Percentiles rank a stretch among this genome's conserved stretches.
phyloP scores from a whole-genome alignment of 2,888 invertebrate genomes.

The Drosophila neotestacea region DNA sequence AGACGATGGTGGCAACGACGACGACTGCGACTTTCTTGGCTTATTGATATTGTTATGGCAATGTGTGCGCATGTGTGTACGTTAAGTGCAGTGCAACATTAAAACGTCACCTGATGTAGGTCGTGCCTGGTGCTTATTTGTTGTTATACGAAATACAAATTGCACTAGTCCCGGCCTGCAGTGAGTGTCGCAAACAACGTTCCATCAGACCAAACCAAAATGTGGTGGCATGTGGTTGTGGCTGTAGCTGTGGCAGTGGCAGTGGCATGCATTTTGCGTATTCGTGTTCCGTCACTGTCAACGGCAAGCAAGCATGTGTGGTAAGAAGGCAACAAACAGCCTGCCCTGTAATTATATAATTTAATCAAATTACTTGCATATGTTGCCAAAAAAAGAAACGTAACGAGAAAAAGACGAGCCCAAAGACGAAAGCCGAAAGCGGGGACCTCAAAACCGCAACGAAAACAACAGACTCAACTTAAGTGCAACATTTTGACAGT shows the following conservation, averaged over 20 bases:
- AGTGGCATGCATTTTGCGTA: slow-evolving; percentile 28
- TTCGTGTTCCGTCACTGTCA: slow-evolving; percentile 62
- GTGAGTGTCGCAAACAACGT: slow-evolving; percentile 76
- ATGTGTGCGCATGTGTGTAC: slow-evolving; percentile 20
- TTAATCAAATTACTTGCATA: slow-evolving; percentile 83
- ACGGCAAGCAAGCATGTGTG: slow-evolving; percentile 35
- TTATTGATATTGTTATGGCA: slow-evolving; percentile 61
- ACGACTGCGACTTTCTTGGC: slow-evolving; percentile 38
- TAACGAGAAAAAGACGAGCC: slow-evolving; percentile 25
- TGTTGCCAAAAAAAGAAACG: slow-evolving; percentile 63
- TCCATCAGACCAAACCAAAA: slow-evolving; percentile 16
- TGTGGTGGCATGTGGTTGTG: slow-evolving; percentile 32
- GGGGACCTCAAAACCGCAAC: slow-evolving; percentile 48
- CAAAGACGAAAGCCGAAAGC: slow-evolving; percentile 25
- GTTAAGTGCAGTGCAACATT: slow-evolving; percentile 63
- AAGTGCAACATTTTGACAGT: slow-evolving; percentile 74
- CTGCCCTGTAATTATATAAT: slow-evolving; percentile 84
- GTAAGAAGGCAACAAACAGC: slow-evolving; percentile 28
- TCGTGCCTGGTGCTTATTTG: slow-evolving; percentile 87
- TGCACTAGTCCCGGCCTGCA: slow-evolving; percentile 89
- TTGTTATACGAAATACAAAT: slow-evolving; percentile 86
- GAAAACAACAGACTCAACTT: slow-evolving; percentile 46
- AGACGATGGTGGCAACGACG: slow-evolving; percentile 16
- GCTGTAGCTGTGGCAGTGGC: neutral
- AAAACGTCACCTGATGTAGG: slow-evolving; percentile 85